These are phyloP conservation scores for Catostylus mosaicus DNA, from an alignment of 30 jellyfish, hydroid and myxozoan species.

Conservation along the genomic window DNA sequence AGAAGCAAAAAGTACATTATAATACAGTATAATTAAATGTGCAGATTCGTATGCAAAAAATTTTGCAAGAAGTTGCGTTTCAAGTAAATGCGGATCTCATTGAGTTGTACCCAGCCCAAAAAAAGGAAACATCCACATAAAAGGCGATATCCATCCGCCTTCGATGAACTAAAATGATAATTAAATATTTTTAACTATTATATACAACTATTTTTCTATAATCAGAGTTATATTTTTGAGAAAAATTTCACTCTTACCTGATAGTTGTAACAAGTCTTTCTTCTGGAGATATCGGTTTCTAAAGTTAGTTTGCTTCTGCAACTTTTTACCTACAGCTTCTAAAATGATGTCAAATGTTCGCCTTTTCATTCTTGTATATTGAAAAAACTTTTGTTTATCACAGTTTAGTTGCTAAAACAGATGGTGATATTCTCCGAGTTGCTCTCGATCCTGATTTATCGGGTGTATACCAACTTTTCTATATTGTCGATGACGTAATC, in stretches of 20 bases:
- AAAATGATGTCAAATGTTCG: background rate
- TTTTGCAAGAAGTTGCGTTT: background rate
- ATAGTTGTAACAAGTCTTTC: slow-evolving; percentile 6
- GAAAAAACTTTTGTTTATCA: background rate
- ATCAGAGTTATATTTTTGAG: background rate
- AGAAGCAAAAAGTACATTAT: slow-evolving; percentile 28
- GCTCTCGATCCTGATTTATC: background rate
- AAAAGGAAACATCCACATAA: background rate
- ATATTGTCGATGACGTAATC: background rate
- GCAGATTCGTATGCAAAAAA: background rate
- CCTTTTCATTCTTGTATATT: background rate
- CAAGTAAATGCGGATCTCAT: slow-evolving; percentile 15
- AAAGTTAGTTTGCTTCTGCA: background rate
- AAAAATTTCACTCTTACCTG: background rate
- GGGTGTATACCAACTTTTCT: background rate
- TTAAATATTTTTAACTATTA: background rate
- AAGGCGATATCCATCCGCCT: background rate
- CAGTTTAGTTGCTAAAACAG: background rate
- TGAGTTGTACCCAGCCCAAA: background rate
- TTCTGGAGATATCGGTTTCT: slow-evolving; percentile 6
- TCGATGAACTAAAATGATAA: background rate
- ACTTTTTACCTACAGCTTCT: background rate
- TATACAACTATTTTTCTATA: background rate
- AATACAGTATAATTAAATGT: background rate
- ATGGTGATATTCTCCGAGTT: background rate